Conservation (phyloP, 2,113 vertebrate species). For the Delphinapterus leucas region DNA sequence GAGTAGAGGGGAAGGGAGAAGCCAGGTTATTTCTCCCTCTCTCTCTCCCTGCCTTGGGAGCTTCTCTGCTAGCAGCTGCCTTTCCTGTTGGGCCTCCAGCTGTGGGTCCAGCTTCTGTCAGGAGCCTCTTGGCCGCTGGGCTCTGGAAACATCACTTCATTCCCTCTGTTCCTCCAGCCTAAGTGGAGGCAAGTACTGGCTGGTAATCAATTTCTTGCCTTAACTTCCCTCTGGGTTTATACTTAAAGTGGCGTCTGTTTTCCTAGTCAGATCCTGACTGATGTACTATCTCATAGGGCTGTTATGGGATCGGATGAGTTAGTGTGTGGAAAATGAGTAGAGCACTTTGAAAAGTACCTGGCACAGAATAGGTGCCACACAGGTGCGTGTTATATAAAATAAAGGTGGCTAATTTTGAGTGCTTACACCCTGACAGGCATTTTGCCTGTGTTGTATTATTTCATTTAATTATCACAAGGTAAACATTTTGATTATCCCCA, state of each 20-base stretch:
- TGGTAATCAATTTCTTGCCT: neutral
- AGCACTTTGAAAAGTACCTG: neutral
- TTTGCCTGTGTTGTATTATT: neutral
- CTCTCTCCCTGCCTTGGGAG: neutral
- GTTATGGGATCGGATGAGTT: neutral
- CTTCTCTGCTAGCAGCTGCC: neutral
- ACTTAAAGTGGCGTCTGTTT: neutral
- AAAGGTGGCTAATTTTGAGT: neutral
- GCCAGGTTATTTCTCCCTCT: neutral
- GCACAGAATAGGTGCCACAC: neutral
- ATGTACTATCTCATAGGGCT: rapidly evolving
- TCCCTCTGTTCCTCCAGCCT: neutral
- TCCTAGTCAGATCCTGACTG: neutral
- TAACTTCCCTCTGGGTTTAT: neutral
- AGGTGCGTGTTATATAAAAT: neutral
- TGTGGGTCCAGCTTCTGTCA: neutral
- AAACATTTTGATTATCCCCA: neutral
- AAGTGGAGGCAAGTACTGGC: neutral
- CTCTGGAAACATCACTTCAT: neutral
- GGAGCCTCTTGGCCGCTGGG: rapidly evolving
- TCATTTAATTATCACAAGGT: neutral
- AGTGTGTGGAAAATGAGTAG: neutral
- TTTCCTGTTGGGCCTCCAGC: neutral
- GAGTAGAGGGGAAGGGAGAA: neutral
- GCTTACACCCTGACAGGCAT: too few relatives aligned